phyloP scores from a whole-genome alignment of 2,113 vertebrate genomes.

The Scomber scombrus region DNA sequence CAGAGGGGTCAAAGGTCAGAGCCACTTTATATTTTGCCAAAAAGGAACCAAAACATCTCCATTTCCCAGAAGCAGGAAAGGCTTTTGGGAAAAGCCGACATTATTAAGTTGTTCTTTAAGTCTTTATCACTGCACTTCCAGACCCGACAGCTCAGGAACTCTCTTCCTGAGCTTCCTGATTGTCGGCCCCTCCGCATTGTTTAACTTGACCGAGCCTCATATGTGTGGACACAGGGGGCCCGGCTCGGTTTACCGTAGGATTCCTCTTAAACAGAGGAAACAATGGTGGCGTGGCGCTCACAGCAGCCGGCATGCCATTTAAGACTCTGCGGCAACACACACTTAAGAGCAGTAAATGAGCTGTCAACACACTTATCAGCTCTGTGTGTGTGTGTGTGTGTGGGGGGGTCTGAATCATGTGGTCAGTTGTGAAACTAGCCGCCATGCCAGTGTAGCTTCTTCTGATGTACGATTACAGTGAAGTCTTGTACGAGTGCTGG shows the following conservation, averaged over 20 bases:
- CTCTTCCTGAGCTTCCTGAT: constrained; percentile 54
- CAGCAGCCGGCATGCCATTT: constrained; percentile 14
- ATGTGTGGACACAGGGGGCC: constrained; percentile 38
- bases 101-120: neutral
- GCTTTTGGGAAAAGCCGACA: neutral
- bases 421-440: neutral
- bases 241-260: constrained; percentile 45
- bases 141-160: neutral
- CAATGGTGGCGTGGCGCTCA: constrained; percentile 20
- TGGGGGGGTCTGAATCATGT: neutral
- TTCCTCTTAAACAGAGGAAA: constrained; percentile 32
- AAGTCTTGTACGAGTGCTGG: neutral
- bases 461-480: constrained; percentile 9
- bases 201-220: constrained; percentile 47
- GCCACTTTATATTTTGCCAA: too few species aligned
- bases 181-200: constrained; percentile 43
- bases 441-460: neutral
- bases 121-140: constrained; percentile 19
- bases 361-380: neutral
- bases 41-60: neutral
- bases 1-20: too few species aligned
- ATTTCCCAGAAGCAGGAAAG: neutral
- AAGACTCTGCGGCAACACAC: constrained; percentile 45
- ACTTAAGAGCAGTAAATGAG: neutral
- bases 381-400: neutral